Conservation (phyloP, 2,888 invertebrate genomes). For the Phengaris arion region DNA sequence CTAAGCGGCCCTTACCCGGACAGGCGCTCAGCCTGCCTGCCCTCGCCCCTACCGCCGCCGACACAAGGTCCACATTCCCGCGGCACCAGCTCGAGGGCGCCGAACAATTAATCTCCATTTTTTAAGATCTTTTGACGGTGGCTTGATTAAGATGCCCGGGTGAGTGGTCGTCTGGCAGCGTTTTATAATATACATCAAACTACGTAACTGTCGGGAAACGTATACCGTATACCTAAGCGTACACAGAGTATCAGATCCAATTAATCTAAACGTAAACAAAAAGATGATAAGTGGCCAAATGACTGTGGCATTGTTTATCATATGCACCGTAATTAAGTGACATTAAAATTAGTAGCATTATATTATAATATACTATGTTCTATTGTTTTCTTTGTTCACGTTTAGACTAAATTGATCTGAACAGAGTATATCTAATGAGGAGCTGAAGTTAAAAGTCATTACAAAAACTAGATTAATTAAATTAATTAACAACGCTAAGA, state of each 20-base stretch:
- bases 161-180: constrained; percentile 11
- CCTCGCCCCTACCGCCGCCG: neutral
- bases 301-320: too few species aligned
- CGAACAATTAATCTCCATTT: constrained; percentile 33
- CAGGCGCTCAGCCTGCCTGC: neutral
- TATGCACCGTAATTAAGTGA: too few species aligned
- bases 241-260: too few species aligned
- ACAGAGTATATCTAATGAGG: too few species aligned
- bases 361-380: too few species aligned
- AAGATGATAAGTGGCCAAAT: too few species aligned
- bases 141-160: constrained; percentile 32
- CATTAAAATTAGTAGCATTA: too few species aligned
- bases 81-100: neutral
- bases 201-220: neutral
- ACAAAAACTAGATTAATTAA: too few species aligned
- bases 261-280: neutral
- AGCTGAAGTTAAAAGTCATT: neutral
- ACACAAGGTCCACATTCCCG: neutral
- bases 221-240: too few species aligned
- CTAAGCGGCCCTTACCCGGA: constrained; percentile 33
- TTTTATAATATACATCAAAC: neutral
- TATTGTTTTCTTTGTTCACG: too few species aligned
- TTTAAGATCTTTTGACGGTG: constrained; percentile 35
- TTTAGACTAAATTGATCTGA: too few species aligned
- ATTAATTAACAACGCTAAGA: neutral